Evolutionary conservation across 2,797 vertebrate species (phyloP), one percentile per base, ranked within the genome.

Genomic region (Eupleurogrammus muticus): DNA sequence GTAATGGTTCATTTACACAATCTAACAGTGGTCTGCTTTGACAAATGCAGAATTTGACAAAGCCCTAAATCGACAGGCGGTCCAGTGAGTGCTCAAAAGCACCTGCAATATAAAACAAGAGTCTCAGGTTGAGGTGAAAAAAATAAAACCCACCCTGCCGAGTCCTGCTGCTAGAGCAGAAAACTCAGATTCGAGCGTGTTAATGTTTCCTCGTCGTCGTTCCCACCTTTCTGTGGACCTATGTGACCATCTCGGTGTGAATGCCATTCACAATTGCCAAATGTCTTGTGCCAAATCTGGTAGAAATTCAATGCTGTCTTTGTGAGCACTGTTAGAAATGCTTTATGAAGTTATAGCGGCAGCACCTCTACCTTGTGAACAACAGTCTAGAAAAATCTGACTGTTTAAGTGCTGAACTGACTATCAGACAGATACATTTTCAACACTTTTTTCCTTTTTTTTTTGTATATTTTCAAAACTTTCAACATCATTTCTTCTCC

Each of bases 51-150:
- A 16, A 11, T 52, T 5, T 17, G 35, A 57, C 38, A 52, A 36
- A 62, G 10, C 4, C 19, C 35, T 34, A 23, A 42, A 34, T 61
- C 49, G 35, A 21, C 55, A 56, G 54, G 49, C 5, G n/a, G 51
- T 58, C 61, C n/a, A 38, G 24, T 47, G 51, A 21, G 11, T 3
- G 35, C 56, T 54, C 17, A 48, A 3, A 36, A 52, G 38, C 44
- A 58, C 10, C 13, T 44, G 54, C 40, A 49, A 62, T 68, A 70
- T 53, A 66, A 52, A 72, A 8, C 48, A 35, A 10, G 23, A 35
- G 63, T 55, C 50, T 36, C 21, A 23, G 1, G 11, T 38, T 9
- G 60, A 71, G 65, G 28, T 55, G 66, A 23, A 24, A 69, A 52
- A 59, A 69, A 49, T 55, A 14, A 42, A 42, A 42, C 14, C 5